These are phyloP conservation scores for Centrocercus urophasianus DNA, from an alignment of 2,113 vertebrate species.

Conservation along the genomic window DNA sequence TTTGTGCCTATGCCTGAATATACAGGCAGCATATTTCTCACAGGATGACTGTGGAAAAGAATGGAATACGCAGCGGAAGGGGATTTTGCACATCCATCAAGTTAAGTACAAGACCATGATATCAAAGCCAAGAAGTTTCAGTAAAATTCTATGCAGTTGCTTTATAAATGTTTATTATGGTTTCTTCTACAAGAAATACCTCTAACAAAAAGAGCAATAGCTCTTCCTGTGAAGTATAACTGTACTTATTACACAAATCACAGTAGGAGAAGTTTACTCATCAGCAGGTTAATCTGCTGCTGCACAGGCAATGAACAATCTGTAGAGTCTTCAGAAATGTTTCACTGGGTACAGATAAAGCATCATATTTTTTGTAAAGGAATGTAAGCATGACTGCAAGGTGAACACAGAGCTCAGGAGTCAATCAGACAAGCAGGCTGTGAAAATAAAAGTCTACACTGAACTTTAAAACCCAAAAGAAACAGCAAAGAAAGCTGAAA, in stretches of 20 bases:
- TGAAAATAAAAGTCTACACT: not conserved
- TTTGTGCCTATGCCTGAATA: not conserved
- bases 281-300: not conserved
- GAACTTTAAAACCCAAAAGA: not conserved
- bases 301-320: not conserved
- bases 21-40: not conserved
- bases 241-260: not conserved
- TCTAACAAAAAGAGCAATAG: not conserved
- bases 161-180: not conserved
- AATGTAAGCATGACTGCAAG: not conserved
- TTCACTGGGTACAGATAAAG: not conserved
- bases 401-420: not conserved
- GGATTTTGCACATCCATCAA: not conserved
- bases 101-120: not conserved
- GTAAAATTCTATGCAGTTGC: not conserved
- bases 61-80: not conserved
- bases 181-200: not conserved
- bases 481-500: not conserved
- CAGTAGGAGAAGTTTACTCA: not conserved
- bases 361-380: not conserved
- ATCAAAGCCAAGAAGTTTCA: not conserved
- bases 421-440: not conserved
- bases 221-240: not conserved
- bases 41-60: not conserved
- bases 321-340: not conserved